phyloP scores from a whole-genome alignment of 2,888 invertebrate genomes.

The Campoplex capitator region DNA sequence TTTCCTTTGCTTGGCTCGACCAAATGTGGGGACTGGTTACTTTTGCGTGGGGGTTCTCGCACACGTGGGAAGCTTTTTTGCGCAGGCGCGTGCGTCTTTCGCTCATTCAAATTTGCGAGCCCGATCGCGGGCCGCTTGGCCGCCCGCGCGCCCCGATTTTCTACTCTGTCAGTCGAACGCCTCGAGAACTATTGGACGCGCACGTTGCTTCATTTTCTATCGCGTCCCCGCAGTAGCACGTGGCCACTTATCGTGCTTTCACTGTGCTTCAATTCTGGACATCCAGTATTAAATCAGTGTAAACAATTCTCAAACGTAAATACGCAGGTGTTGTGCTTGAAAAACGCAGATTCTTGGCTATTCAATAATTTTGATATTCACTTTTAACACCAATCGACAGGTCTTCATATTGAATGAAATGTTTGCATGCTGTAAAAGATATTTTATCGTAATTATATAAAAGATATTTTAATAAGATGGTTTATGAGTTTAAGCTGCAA shows the following conservation, averaged over 20 bases:
- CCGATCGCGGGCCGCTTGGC: background rate
- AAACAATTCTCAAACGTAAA: background rate
- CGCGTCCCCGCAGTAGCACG: constrained; percentile 25
- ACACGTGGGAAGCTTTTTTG: constrained; percentile 54
- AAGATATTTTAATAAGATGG: too few relatives aligned
- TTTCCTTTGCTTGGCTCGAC: background rate
- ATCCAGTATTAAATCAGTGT: background rate
- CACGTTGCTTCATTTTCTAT: constrained; percentile 24
- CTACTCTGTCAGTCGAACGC: constrained; percentile 13
- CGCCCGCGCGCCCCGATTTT: background rate
- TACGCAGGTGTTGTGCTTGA: background rate
- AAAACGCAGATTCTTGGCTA: background rate
- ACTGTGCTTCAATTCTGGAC: background rate
- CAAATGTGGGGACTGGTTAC: background rate
- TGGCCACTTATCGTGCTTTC: constrained; percentile 34
- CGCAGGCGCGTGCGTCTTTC: constrained; percentile 4
- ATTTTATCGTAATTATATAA: background rate
- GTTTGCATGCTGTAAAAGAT: background rate
- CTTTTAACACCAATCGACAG: too few relatives aligned
- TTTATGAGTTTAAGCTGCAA: too few relatives aligned
- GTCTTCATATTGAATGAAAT: too few relatives aligned
- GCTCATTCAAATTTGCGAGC: constrained; percentile 10
- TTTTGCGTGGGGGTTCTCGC: constrained; percentile 20
- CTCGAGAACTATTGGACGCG: constrained; percentile 53
- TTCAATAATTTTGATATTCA: background rate